These are phyloP conservation scores for Ariopsis seemanni DNA, from an alignment of 2,113 vertebrate genomes.

Conservation along the genomic window DNA sequence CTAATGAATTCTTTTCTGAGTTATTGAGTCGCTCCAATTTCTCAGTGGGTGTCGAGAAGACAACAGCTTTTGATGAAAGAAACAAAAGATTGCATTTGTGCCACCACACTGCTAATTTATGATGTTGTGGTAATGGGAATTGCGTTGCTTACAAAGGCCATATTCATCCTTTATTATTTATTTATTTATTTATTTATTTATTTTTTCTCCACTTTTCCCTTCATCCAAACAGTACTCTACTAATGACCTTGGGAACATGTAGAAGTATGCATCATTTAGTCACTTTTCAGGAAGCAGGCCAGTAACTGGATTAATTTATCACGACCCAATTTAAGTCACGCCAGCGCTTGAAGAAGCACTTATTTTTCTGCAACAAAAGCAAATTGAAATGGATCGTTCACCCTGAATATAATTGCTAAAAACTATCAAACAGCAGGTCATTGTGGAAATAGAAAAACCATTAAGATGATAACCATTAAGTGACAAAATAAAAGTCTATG, in stretches of 20 bases:
- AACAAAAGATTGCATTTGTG: constrained; percentile 46
- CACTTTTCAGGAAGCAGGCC: constrained; percentile 47
- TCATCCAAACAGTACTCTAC: constrained; percentile 33
- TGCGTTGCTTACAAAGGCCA: constrained; percentile 41
- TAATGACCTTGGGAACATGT: constrained; percentile 42
- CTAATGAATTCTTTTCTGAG: constrained; percentile 49
- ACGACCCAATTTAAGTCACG: constrained; percentile 37
- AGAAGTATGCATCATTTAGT: constrained; percentile 39
- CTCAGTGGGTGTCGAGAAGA: constrained; percentile 39
- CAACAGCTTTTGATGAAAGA: constrained; percentile 52
- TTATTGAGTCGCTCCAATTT: constrained; percentile 42
- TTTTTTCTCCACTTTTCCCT: constrained; percentile 13
- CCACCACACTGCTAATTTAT: constrained; percentile 48
- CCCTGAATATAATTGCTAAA: background rate
- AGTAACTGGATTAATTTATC: constrained; percentile 40
- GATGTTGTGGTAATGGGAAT: constrained; percentile 48
- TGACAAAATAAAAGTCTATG: background rate
- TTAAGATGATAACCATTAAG: constrained; percentile 8
- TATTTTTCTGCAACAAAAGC: constrained; percentile 15
- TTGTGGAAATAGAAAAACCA: background rate
- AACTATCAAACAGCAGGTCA: background rate
- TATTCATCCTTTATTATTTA: constrained; percentile 35
- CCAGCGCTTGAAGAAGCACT: constrained; percentile 29
- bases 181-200: background rate
- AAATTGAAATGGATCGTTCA: constrained; percentile 4